phyloP scores from a whole-genome alignment of 2,113 vertebrate genomes.

The Megalops atlanticus region DNA sequence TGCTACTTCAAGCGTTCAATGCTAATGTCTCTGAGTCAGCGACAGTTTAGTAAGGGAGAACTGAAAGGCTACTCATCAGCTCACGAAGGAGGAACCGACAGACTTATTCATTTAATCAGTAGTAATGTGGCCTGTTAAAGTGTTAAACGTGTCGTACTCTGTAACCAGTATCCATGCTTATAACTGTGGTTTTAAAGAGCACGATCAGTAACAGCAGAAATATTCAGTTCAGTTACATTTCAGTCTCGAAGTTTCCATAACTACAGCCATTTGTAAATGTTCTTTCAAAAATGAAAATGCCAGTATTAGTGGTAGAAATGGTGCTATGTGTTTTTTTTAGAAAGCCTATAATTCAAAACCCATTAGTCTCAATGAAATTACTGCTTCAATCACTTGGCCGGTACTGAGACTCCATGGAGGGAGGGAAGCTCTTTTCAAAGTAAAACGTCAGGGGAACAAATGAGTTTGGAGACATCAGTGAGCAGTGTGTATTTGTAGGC shows the following conservation, averaged over 20 bases:
- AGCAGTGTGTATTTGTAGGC: slow-evolving; percentile 47
- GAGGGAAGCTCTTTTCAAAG: slow-evolving; percentile 36
- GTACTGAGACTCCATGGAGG: slow-evolving; percentile 38
- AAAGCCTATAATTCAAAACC: slow-evolving; percentile 15
- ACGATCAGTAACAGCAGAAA: no score
- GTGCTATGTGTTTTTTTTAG: not conserved
- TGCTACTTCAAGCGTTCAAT: slow-evolving; percentile 2
- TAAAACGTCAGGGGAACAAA: slow-evolving; percentile 51
- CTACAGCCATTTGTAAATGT: not conserved
- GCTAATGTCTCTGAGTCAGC: not conserved
- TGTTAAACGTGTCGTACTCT: no score
- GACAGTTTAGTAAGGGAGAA: not conserved
- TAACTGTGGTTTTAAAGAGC: no score
- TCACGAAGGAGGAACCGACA: no score
- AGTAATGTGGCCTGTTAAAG: no score
- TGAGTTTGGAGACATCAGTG: slow-evolving; percentile 31
- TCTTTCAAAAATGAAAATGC: no score
- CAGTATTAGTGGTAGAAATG: no score
- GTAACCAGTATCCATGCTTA: no score
- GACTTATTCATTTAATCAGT: no score
- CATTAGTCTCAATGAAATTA: slow-evolving; percentile 36
- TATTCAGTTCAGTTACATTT: not conserved
- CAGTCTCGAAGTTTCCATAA: not conserved
- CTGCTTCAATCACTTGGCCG: slow-evolving; percentile 36
- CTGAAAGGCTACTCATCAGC: no score